These are phyloP conservation scores for Tenthredo mesomela DNA, from an alignment of 2,888 invertebrate species.

Conservation along the genomic window DNA sequence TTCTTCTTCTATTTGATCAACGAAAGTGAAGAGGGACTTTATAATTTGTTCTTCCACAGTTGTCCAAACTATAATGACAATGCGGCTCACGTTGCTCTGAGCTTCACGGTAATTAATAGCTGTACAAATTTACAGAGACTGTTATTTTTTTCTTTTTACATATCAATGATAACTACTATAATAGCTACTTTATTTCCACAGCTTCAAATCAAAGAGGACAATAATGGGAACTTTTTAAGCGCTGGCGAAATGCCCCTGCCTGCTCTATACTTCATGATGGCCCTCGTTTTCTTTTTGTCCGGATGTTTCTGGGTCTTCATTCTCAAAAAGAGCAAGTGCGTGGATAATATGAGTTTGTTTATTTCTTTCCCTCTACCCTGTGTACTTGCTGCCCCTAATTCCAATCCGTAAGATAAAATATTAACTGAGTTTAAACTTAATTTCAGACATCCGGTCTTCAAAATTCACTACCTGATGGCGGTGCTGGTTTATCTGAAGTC, in stretches of 20 bases:
- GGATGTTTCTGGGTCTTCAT: slow-evolving; percentile 96
- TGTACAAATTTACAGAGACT: slow-evolving; percentile 14
- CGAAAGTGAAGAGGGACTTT: slow-evolving; percentile 92
- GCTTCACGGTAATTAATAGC: slow-evolving; percentile 84
- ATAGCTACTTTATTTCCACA: slow-evolving; percentile 73
- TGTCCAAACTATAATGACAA: slow-evolving; percentile 86
- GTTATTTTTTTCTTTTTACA: neutral
- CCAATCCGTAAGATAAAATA: neutral
- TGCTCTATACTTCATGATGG: slow-evolving; percentile 94
- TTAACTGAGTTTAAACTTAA: slow-evolving; percentile 57
- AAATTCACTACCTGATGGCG: slow-evolving; percentile 98
- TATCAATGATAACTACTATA: neutral
- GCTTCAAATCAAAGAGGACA: slow-evolving; percentile 94
- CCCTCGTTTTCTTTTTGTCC: slow-evolving; percentile 92
- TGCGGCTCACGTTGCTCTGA: slow-evolving; percentile 79
- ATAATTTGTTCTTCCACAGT: slow-evolving; percentile 97
- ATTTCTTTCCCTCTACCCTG: neutral
- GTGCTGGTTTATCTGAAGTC: slow-evolving; percentile 95
- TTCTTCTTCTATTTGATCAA: slow-evolving; percentile 89
- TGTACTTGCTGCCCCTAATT: neutral
- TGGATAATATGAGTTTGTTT: slow-evolving; percentile 47
- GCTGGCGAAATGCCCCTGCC: slow-evolving; percentile 99
- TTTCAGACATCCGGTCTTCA: slow-evolving; percentile 89
- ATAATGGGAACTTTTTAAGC: slow-evolving; percentile 92
- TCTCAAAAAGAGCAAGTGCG: slow-evolving; percentile 87